Evolutionary conservation across 2,888 invertebrate genomes (phyloP).

Genomic region (Heterodera filipjevi): DNA sequence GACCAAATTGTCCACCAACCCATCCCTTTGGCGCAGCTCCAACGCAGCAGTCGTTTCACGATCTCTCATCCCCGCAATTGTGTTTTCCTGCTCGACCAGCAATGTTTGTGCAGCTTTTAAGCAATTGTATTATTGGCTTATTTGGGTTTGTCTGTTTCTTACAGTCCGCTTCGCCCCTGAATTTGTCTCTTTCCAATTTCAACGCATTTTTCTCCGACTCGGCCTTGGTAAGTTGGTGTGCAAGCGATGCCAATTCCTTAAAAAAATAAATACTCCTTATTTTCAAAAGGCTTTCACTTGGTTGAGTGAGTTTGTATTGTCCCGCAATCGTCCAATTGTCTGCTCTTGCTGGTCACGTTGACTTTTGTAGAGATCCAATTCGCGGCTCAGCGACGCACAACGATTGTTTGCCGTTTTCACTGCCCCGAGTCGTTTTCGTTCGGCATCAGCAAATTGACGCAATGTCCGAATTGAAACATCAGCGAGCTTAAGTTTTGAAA

Average conservation of each 20-base stretch:
- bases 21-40: constrained; percentile 20
- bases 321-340: constrained; percentile 20
- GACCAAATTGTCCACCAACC: constrained; percentile 16
- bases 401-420: constrained; percentile 21
- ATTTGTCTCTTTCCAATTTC: constrained; percentile 13
- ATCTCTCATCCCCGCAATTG: constrained; percentile 16
- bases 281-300: neutral
- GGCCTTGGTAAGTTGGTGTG: constrained; percentile 13
- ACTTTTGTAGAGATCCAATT: constrained; percentile 16
- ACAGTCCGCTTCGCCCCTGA: constrained; percentile 19
- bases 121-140: neutral
- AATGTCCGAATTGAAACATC: constrained; percentile 22
- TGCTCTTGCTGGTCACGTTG: constrained; percentile 26
- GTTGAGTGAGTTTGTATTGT: neutral
- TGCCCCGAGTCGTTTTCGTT: neutral
- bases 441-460: constrained; percentile 22
- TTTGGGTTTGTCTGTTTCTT: neutral
- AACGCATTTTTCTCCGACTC: constrained; percentile 15
- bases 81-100: constrained; percentile 16
- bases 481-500: constrained; percentile 9
- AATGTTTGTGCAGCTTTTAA: neutral
- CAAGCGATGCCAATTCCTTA: constrained; percentile 18
- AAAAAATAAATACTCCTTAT: neutral
- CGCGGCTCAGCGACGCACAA: constrained; percentile 5
- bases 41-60: neutral